Base-by-base conservation (phyloP, 53 echinoderm and acorn worm species). In the Crossaster papposus region DNA sequence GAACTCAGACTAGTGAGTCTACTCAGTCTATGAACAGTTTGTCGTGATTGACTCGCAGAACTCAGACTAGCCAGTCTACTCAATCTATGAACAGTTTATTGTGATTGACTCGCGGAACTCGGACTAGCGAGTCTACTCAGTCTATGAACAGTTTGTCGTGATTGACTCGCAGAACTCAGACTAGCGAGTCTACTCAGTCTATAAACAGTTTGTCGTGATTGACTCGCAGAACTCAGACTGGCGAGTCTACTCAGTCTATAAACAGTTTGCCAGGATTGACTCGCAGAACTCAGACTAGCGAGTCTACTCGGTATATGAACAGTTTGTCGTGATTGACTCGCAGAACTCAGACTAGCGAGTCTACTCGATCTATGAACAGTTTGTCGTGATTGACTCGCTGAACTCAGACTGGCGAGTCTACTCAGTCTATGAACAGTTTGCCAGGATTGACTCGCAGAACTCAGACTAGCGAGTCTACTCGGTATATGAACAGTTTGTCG, bases 81-180 rank as follows among this genome's bases (percentile, higher is more conserved):
- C 11, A 34, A 7, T 14, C 64, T 90, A 12, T 90, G 51, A 83
- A 74, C 68, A n/a, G 20, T 28, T n/a, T n/a, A n/a, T n/a, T n/a
- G n/a, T n/a, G n/a, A n/a, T n/a, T n/a, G 83, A 90, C 70, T 90
- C 18, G 78, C 82, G 3, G 90, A 90, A 38, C 58, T 90, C 58
- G 77, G 90, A 77, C 77, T 90, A 31, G 83, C 90, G 0, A 82
- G 34, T 54, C 31, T 90, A 12, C 83, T 90, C 11, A 34, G 17
- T 14, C 64, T 90, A 12, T 90, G 51, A 83, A 74, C 68, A n/a
- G 20, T 28, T n/a, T n/a, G n/a, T n/a, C n/a, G n/a, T n/a, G n/a
- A n/a, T n/a, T n/a, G 83, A 90, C 70, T 90, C 18, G 78, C 82
- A 12, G 90, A 90, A 38, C 58, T 90, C 58, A 83, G 90, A 77